Base-by-base conservation (phyloP, 2,797 vertebrate genomes). In the Oreonectes daqikongensis region DNA sequence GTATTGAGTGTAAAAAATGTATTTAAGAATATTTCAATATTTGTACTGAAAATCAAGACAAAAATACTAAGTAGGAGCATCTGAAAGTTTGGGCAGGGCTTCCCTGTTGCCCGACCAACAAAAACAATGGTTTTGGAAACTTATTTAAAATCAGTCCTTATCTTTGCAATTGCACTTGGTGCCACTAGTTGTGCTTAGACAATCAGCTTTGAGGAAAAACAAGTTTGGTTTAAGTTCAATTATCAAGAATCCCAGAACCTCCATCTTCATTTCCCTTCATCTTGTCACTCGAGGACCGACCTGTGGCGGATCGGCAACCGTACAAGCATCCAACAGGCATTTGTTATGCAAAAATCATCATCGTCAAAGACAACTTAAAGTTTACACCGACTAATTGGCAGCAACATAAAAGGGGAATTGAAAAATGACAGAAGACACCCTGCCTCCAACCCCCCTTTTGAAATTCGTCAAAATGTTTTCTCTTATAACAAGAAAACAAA, bases 401-500 rank as follows among this genome's bases (percentile, higher is more conserved):
- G 79, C 80, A 85, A 87, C 86, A 90, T 87, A 86, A 90, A 90
- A 89, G 79, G 64, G 84, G 70, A 80, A 84, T 78, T 82, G 82
- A 84, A 81, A 82, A 71, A 82, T 82, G 86, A 82, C 67, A 83
- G 80, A 85, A 88, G 84, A 86, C 83, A 84, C 67, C 80, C 68
- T 80, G 80, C 80, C 77, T 53, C 71, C 52, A 68, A 73, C 74
- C 69, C 72, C 72, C 72, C 76, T 83, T 85, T 78, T 82, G 74
- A 85, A 88, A 85, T 84, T 85, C 83, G 69, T 88, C 75, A 83
- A 84, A 87, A 81, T 87, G 71, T 87, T 90, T 89, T 88, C 85
- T 85, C 86, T 87, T 86, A 86, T 83, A 86, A 81, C 75, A 42
- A 74, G 83, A 88, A 92, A 90, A 90, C 88, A 92, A 90, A 90